Conservation (phyloP, 2,113 vertebrate species). For the Eonycteris spelaea region DNA sequence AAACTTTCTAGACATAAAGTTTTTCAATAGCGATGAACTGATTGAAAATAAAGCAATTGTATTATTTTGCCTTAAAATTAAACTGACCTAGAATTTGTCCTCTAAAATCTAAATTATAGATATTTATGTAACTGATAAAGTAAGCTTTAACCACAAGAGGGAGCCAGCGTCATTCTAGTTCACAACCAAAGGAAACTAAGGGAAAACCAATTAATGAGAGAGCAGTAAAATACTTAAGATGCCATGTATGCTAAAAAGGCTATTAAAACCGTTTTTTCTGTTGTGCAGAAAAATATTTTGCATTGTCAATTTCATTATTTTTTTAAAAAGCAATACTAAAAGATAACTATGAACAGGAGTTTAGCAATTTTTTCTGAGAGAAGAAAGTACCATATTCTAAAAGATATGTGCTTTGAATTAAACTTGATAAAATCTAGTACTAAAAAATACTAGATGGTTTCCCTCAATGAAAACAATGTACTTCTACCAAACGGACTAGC, state of each 20-base stretch:
- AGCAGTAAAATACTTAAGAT: slow-evolving; percentile 21
- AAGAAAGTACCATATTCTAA: slow-evolving; percentile 7
- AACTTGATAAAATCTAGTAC: slow-evolving; percentile 25
- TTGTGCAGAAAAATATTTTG: background rate
- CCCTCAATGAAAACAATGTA: background rate
- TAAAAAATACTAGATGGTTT: slow-evolving; percentile 20
- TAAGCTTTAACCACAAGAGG: slow-evolving; percentile 71
- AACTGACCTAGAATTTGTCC: slow-evolving; percentile 51
- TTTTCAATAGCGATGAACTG: background rate
- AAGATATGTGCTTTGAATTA: slow-evolving; percentile 21
- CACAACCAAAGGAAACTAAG: slow-evolving; percentile 1
- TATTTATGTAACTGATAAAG: slow-evolving; percentile 48
- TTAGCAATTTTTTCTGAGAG: background rate
- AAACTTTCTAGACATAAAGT: slow-evolving; percentile 14
- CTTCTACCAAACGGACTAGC: background rate
- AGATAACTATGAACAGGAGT: background rate
- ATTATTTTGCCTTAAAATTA: slow-evolving; percentile 45
- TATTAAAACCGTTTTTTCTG: slow-evolving; percentile 30
- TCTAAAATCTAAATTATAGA: slow-evolving; percentile 30
- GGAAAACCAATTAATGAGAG: slow-evolving; percentile 43
- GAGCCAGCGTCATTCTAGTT: slow-evolving; percentile 67
- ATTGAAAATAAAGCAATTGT: slow-evolving; percentile 18
- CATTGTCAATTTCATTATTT: slow-evolving; percentile 34
- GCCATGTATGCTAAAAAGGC: background rate
- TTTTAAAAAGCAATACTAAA: background rate